These are phyloP conservation scores for Elephantulus edwardii DNA, from an alignment of 2,113 vertebrate genomes.

Conservation along the genomic window DNA sequence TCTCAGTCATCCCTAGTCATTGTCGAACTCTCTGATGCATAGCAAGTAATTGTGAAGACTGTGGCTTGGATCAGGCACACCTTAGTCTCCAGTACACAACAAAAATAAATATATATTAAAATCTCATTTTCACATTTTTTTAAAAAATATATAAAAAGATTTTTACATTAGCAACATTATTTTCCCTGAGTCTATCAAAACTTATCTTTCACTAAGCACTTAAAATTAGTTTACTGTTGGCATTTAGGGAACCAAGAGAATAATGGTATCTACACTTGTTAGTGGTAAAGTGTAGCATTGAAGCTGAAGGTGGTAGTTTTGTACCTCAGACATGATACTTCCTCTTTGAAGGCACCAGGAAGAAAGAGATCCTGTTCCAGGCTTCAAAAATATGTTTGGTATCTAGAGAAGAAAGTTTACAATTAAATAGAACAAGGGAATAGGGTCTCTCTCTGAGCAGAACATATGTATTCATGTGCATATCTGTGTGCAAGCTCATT, in stretches of 20 bases:
- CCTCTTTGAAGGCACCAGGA: not conserved
- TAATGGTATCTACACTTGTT: fast-evolving
- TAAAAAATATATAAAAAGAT: not conserved
- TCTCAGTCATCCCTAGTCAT: too few relatives aligned
- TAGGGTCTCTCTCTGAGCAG: not conserved
- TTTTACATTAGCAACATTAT: not conserved
- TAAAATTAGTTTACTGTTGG: not conserved
- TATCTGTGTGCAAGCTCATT: not conserved
- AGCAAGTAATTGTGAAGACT: too few relatives aligned
- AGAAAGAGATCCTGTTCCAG: not conserved
- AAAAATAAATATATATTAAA: not conserved
- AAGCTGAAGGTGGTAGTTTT: fast-evolving
- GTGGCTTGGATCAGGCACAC: too few relatives aligned
- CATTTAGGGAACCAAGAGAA: not conserved
- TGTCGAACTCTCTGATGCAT: too few relatives aligned
- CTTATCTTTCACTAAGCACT: not conserved
- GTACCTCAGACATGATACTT: not conserved
- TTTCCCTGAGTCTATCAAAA: not conserved
- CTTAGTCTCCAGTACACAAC: too few relatives aligned
- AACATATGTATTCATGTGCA: not conserved
- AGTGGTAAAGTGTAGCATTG: too few relatives aligned
- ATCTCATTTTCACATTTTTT: not conserved
- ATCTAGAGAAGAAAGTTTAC: not conserved
- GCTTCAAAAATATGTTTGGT: not conserved
- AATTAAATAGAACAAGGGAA: not conserved